Evolutionary conservation across 2,113 vertebrate genomes (phyloP).

Genomic region (Tragulus kanchil): DNA sequence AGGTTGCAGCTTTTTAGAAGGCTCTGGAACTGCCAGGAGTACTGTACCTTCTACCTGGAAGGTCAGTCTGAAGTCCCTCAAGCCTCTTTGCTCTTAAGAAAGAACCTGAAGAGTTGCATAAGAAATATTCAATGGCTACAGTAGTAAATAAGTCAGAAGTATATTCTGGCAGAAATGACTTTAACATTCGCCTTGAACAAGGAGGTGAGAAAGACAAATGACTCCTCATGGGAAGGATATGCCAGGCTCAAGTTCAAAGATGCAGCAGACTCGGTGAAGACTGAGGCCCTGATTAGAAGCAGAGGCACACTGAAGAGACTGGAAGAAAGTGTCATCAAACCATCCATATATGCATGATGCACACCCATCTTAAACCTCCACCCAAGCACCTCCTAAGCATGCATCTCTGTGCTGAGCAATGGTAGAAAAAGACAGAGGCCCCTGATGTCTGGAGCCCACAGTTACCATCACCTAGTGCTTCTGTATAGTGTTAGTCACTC

Average conservation of each 20-base stretch:
- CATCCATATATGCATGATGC: not conserved
- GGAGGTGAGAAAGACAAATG: not conserved
- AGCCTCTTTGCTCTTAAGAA: not conserved
- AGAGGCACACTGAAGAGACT: not conserved
- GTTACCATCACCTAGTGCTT: not conserved
- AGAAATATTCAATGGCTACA: not conserved
- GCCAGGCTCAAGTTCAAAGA: not conserved
- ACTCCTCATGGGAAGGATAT: not conserved
- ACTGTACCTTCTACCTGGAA: not conserved
- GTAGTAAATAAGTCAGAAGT: not conserved
- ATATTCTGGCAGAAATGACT: not conserved
- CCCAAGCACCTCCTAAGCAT: not conserved
- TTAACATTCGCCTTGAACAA: not conserved
- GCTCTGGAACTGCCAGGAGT: not conserved
- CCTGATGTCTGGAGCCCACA: too few relatives aligned
- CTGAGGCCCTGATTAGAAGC: not conserved
- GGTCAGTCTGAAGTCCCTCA: not conserved
- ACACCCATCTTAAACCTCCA: not conserved
- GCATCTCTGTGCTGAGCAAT: not conserved
- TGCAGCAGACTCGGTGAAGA: not conserved
- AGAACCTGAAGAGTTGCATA: not conserved
- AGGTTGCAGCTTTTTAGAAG: not conserved
- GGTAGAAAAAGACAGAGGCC: not conserved
- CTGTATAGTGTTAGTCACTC: not conserved
- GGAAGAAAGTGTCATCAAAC: not conserved